A percentile compares a stretch with the other conserved stretches of the same genome.
These are phyloP conservation scores for Microtus agrestis DNA, from an alignment of 2,797 vertebrate species.

Conservation along the genomic window DNA sequence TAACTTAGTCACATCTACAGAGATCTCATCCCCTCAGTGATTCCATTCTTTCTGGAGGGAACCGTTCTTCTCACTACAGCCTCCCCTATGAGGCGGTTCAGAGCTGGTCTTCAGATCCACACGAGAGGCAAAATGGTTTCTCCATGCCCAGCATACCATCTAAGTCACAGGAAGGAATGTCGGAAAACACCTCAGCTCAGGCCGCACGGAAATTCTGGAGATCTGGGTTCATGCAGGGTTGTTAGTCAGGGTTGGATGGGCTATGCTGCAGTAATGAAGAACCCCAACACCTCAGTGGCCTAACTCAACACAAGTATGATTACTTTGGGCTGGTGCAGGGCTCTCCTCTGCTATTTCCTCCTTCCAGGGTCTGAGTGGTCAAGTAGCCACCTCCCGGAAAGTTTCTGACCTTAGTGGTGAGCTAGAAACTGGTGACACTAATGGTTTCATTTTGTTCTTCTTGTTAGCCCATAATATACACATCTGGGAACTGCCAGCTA, in stretches of 20 bases:
- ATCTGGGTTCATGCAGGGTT: too few species aligned
- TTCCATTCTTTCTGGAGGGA: neutral
- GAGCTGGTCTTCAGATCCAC: neutral
- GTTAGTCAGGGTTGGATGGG: neutral
- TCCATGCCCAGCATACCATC: neutral
- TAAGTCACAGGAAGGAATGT: neutral
- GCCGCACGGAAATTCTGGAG: neutral
- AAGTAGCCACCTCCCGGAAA: neutral
- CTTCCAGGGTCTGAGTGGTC: neutral
- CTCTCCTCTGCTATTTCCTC: neutral
- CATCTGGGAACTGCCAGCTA: too few species aligned
- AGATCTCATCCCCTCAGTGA: neutral
- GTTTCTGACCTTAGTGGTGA: neutral
- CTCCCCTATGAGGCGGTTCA: neutral
- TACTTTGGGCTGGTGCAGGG: neutral
- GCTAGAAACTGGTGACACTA: neutral
- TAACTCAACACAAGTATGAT: neutral
- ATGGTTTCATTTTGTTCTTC: neutral
- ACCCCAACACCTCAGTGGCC: neutral
- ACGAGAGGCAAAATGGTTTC: neutral
- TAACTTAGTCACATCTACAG: neutral
- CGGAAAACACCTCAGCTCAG: neutral
- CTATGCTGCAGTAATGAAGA: neutral
- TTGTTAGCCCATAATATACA: neutral
- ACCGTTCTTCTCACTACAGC: neutral